Percentiles rank a stretch among this genome's conserved stretches.
Conservation (phyloP, 2,113 vertebrate genomes). For the Turdus rufiventris region DNA sequence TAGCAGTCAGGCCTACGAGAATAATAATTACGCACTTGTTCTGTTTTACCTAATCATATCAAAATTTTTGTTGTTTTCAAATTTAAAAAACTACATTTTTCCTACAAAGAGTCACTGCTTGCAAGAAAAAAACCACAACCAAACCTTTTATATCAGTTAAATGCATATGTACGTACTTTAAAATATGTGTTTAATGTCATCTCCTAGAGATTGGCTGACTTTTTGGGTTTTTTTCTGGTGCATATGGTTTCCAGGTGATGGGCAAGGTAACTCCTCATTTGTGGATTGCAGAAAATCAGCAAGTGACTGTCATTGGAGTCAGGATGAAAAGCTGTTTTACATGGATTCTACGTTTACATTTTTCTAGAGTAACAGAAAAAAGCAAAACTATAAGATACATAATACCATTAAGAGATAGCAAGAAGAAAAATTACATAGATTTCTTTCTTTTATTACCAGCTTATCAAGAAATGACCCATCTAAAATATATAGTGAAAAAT, state of each 20-base stretch:
- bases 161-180: neutral
- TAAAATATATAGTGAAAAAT: neutral
- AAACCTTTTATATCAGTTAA: neutral
- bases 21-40: neutral
- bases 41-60: neutral
- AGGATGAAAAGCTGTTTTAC: conserved; percentile 10
- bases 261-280: neutral
- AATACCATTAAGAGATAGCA: neutral
- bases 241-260: neutral
- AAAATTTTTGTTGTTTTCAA: neutral
- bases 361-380: neutral
- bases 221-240: neutral
- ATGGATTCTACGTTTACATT: conserved; percentile 1
- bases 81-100: neutral
- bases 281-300: neutral
- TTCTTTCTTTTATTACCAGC: neutral
- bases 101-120: neutral
- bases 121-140: neutral
- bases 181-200: neutral
- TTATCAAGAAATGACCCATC: neutral
- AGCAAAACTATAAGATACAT: neutral
- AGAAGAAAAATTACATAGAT: neutral
- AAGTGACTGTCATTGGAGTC: neutral
- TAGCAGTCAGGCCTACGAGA: neutral
- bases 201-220: neutral